These are phyloP conservation scores for Limnothrissa miodon DNA, from an alignment of 2,113 vertebrate species.

Conservation along the genomic window DNA sequence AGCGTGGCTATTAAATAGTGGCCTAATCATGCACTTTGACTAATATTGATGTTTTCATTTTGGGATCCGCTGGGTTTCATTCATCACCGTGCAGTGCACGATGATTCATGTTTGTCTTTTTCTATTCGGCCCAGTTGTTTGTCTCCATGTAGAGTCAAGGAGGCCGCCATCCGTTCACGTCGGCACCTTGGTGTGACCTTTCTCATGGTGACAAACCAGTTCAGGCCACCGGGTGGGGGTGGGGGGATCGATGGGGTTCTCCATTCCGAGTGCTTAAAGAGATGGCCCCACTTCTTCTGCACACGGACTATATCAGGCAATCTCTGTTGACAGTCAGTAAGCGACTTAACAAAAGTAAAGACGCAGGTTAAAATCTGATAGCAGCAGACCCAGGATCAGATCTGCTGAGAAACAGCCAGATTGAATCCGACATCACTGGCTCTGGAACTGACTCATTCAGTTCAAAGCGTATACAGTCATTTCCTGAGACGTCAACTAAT, in stretches of 20 bases:
- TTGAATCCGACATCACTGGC: background rate
- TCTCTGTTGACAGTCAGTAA: background rate
- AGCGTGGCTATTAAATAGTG: constrained; percentile 3
- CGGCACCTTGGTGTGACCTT: background rate
- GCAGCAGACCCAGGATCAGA: background rate
- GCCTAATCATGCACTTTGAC: background rate
- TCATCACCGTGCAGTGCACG: background rate
- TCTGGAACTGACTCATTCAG: background rate
- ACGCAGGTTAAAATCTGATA: background rate
- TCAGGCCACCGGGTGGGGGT: background rate
- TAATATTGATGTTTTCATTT: constrained; percentile 10
- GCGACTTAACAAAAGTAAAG: background rate
- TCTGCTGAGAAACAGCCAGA: background rate
- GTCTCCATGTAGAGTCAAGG: background rate
- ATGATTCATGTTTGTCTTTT: constrained; percentile 2
- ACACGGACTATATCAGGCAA: background rate
- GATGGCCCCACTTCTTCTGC: background rate
- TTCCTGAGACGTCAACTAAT: background rate
- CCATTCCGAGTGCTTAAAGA: background rate
- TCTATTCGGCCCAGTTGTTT: background rate
- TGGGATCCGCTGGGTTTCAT: background rate
- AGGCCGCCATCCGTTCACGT: background rate
- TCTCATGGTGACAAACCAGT: constrained; percentile 11
- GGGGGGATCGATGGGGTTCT: background rate
- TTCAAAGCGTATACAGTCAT: background rate